Conservation (phyloP, 2,113 vertebrate species). For the Butorides virescens region DNA sequence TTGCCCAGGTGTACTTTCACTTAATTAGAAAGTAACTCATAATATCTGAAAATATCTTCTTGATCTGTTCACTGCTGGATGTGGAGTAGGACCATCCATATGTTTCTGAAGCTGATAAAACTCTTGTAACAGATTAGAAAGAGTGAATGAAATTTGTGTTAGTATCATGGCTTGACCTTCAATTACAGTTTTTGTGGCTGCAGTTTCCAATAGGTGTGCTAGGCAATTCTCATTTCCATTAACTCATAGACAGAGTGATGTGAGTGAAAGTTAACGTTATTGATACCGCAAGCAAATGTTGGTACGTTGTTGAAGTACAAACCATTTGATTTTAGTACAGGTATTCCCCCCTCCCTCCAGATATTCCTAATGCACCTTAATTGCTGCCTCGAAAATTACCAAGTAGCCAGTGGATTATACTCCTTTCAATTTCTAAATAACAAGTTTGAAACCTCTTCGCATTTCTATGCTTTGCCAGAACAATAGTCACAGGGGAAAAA, state of each 20-base stretch:
- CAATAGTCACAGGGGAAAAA: not conserved
- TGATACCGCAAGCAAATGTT: not conserved
- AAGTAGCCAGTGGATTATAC: not conserved
- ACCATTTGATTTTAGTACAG: not conserved
- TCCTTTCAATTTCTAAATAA: not conserved
- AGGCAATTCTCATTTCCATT: constrained; percentile 29
- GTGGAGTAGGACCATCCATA: not conserved
- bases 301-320: not conserved
- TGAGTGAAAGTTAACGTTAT: not conserved
- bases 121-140: not conserved
- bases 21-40: not conserved
- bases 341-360: not conserved
- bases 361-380: not conserved
- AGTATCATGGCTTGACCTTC: not conserved
- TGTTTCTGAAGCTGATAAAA: not conserved
- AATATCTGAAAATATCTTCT: not conserved
- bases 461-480: not conserved
- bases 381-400: not conserved
- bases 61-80: not conserved
- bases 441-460: not conserved
- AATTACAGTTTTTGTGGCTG: not conserved
- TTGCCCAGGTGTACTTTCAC: not conserved
- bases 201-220: not conserved
- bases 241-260: not conserved
- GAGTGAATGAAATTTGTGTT: not conserved